A percentile compares a stretch with the other conserved stretches of the same genome.
Evolutionary conservation across 2,888 invertebrate genomes (phyloP).

Genomic region (Nysson spinosus): DNA sequence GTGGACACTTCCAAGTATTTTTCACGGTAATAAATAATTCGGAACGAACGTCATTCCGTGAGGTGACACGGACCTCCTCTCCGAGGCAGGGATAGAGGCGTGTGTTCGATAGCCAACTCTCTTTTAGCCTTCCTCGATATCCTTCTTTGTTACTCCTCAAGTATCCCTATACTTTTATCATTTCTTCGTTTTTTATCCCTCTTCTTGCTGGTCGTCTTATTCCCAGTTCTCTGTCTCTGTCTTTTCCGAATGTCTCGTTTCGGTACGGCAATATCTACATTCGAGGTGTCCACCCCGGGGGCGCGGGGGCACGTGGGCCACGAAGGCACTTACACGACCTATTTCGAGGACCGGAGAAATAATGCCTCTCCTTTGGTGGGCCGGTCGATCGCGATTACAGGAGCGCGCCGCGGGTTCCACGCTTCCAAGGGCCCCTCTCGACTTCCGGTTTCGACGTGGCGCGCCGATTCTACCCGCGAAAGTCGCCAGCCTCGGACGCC

Average conservation of each 20-base stretch:
- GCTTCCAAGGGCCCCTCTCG: constrained; percentile 18
- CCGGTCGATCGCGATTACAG: constrained; percentile 61
- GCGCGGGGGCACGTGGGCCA: constrained; percentile 59
- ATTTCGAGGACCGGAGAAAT: constrained; percentile 67
- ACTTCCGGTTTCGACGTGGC: constrained; percentile 47
- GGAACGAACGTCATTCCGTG: constrained; percentile 67
- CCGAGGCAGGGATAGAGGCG: constrained; percentile 46
- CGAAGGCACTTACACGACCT: constrained; percentile 64
- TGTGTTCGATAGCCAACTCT: constrained; percentile 52
- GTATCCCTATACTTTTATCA: constrained; percentile 33
- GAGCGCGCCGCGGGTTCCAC: constrained; percentile 30
- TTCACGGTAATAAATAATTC: constrained; percentile 70
- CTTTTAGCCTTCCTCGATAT: constrained; percentile 31
- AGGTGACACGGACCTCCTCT: constrained; percentile 51
- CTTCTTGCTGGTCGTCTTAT: not conserved
- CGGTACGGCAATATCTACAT: constrained; percentile 56
- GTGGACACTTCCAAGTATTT: constrained; percentile 63
- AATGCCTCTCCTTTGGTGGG: constrained; percentile 70
- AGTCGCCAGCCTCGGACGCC: constrained; percentile 13
- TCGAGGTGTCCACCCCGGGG: constrained; percentile 56
- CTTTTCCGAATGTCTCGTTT: constrained; percentile 31
- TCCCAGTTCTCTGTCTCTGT: constrained; percentile 16
- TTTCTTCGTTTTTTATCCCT: constrained; percentile 1
- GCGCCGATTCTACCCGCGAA: constrained; percentile 20
- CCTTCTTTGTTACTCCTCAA: constrained; percentile 46